A percentile compares a stretch with the other conserved stretches of the same genome.
Conservation (phyloP, 2,113 vertebrate genomes). For the Murina feae region DNA sequence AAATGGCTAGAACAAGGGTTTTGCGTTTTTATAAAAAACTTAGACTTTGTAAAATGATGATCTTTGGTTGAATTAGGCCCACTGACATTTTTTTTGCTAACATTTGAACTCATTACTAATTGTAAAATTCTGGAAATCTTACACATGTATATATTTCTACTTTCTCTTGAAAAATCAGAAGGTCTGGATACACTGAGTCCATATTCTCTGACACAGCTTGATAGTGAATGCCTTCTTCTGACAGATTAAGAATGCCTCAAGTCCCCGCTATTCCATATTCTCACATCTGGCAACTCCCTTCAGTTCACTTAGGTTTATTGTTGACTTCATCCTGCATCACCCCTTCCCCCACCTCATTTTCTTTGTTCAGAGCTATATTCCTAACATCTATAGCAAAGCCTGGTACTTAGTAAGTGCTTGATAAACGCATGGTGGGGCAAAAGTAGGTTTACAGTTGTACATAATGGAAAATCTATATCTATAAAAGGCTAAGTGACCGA, state of each 20-base stretch:
- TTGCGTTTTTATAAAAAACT: neutral
- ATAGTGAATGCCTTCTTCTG: neutral
- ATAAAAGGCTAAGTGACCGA: too few species aligned
- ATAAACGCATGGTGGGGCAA: neutral
- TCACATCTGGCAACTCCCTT: neutral
- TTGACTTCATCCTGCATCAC: neutral
- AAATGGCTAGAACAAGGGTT: too few species aligned
- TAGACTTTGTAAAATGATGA: neutral
- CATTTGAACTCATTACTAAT: neutral
- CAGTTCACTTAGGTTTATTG: neutral
- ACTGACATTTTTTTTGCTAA: neutral
- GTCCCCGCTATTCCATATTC: neutral
- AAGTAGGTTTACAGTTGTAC: neutral
- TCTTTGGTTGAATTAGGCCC: neutral
- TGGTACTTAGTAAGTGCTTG: neutral
- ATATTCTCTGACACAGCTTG: neutral
- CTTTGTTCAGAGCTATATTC: neutral
- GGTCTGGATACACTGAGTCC: neutral
- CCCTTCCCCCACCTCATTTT: neutral
- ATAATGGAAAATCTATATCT: too few species aligned
- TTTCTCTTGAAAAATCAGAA: conserved; percentile 5
- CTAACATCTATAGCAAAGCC: neutral
- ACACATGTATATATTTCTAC: neutral
- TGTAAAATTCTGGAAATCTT: neutral
- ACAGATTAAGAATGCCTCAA: neutral